Evolutionary conservation across 2,888 invertebrate genomes (phyloP).

Genomic region (Peribatodes rhomboidaria): DNA sequence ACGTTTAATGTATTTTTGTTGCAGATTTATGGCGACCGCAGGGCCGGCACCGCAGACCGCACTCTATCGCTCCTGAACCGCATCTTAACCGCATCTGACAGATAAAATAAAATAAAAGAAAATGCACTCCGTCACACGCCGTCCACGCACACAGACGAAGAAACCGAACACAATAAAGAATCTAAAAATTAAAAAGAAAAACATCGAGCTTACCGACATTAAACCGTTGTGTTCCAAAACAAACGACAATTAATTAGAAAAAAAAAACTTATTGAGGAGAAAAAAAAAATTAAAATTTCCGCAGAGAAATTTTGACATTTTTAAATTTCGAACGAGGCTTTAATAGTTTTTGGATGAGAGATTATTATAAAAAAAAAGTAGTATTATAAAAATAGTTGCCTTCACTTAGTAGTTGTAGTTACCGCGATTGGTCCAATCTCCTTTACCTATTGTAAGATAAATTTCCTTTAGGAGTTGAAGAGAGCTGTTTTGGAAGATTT

Average conservation of each 20-base stretch:
- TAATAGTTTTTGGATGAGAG: conserved; percentile 56
- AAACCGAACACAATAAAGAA: conserved; percentile 62
- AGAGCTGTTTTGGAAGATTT: conserved; percentile 56
- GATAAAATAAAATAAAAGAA: conserved; percentile 55
- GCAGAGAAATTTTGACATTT: conserved; percentile 41
- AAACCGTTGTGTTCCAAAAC: conserved; percentile 65
- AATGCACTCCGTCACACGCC: conserved; percentile 72
- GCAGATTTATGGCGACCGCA: conserved; percentile 70
- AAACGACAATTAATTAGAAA: conserved; percentile 47
- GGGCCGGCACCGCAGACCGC: conserved; percentile 53
- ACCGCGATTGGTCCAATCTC: conserved; percentile 77
- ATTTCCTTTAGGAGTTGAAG: conserved; percentile 52
- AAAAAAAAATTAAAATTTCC: conserved; percentile 45
- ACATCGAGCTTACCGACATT: conserved; percentile 72
- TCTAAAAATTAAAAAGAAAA: conserved; percentile 74
- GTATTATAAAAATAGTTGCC: conserved; percentile 74
- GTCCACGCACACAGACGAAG: conserved; percentile 63
- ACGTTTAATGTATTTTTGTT: conserved; percentile 54
- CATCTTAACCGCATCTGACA: conserved; percentile 51
- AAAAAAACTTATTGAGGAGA: conserved; percentile 42
- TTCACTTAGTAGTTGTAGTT: conserved; percentile 71
- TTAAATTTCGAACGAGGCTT: conserved; percentile 59
- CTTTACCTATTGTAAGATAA: conserved; percentile 57
- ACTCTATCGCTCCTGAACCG: conserved; percentile 33
- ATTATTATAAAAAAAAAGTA: conserved; percentile 49